Evolutionary conservation across 2,888 invertebrate species (phyloP).

Genomic region (Epistrophe grossulariae): DNA sequence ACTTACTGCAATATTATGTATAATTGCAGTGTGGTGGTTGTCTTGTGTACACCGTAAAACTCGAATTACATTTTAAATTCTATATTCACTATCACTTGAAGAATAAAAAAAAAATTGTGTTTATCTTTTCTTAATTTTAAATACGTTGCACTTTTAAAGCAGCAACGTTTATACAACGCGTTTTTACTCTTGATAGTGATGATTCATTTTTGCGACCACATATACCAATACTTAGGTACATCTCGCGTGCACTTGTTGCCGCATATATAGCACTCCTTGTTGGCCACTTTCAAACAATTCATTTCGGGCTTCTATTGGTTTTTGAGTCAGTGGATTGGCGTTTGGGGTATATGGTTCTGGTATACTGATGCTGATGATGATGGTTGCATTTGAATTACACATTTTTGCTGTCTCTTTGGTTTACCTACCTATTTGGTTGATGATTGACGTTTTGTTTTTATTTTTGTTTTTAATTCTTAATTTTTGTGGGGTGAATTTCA

Average conservation of each 20-base stretch:
- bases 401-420: conserved; percentile 57
- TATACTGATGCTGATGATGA: background rate
- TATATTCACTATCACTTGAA: conserved; percentile 63
- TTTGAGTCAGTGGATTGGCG: conserved; percentile 38
- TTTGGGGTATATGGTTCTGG: conserved; percentile 5
- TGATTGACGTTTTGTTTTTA: conserved; percentile 67
- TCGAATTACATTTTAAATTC: conserved; percentile 46
- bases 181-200: conserved; percentile 56
- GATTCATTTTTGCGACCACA: conserved; percentile 60
- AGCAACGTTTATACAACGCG: conserved; percentile 39
- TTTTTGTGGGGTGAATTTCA: conserved; percentile 1
- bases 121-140: conserved; percentile 59
- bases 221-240: background rate
- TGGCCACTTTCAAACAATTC: conserved; percentile 69
- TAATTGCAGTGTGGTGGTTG: background rate
- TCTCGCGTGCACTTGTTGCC: conserved; percentile 3
- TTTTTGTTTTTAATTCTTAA: conserved; percentile 33
- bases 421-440: conserved; percentile 51
- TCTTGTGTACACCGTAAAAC: conserved; percentile 9
- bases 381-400: conserved; percentile 69
- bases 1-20: background rate
- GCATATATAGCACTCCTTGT: conserved; percentile 22
- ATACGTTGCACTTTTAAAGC: conserved; percentile 55
- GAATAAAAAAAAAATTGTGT: conserved; percentile 15
- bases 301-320: conserved; percentile 70